Evolutionary conservation across 2,888 invertebrate species (phyloP), one percentile per base, ranked within the genome.

Genomic region (Ecdyonurus torrentis): DNA sequence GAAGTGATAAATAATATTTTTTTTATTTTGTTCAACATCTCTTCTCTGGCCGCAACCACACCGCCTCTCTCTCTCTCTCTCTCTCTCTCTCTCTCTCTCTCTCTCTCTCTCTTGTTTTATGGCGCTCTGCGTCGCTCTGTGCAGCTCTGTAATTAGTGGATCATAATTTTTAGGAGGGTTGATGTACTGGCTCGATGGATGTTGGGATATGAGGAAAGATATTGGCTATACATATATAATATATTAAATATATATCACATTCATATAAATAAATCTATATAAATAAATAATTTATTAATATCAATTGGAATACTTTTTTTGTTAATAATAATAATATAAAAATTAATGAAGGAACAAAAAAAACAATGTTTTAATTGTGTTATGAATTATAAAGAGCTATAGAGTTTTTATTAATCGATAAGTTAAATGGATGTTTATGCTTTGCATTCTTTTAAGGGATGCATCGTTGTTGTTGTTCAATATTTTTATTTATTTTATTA

Each of bases 111-210:
- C 37, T 37, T 37, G 37, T 37, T 37, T 37, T 37, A 37, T 37
- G 37, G n/a, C 5, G 37, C 37, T 37, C 37, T 37, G 37, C 15
- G 37, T 37, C n/a, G n/a, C n/a, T n/a, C n/a, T n/a, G 37, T 37
- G 37, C 37, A 37, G 37, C 55, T 55, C 55, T 55, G 55, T 55
- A 55, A 55, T 55, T 55, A 55, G 55, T 55, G 55, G 55, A 55
- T 55, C 55, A 55, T 55, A 55, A 55, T 55, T 55, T 55, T 55
- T 55, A n/a, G 55, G 55, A 55, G 55, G 55, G 55, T 37, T 37
- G 37, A 37, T 37, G 37, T 37, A 37, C 37, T 10, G n/a, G 37
- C 37, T 37, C 37, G 37, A 37, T 37, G 37, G 37, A 37, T 37
- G 15, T 5, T 37, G 37, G 15, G 37, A 37, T 5, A 37, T 37